Base-by-base conservation (phyloP, 1,140 invertebrate species). In the Drosophila lini region DNA sequence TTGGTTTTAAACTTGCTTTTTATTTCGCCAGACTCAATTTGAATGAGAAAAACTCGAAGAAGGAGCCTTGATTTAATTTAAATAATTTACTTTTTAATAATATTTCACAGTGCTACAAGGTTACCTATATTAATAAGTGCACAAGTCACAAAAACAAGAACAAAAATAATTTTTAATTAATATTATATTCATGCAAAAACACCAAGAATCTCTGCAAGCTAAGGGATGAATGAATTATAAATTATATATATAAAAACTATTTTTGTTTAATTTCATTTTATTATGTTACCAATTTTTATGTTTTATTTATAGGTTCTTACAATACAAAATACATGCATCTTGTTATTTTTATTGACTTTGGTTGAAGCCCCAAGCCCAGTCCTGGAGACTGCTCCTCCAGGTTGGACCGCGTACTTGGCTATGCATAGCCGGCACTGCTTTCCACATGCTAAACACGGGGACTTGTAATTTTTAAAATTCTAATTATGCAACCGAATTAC, bases 401-500 rank as follows among this genome's bases (percentile, higher is more conserved):
- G n/a, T 31, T 32, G n/a, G 0, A 16, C 25, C 15, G 3, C 6
- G 28, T 11, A 32, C 47, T 50, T 50, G 47, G 9, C 28, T 16
- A 31, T 32, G 28, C 28, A 28, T 8, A n/a, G 13, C n/a, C 15
- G 22, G 4, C 41, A 10, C 41, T 42, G 11, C 11, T 36, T 41
- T 59, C 31, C 41, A 67, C 74, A 77, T 84, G 81, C 63, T 73
- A 77, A 83, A 64, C 69, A 47, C 13, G 67, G 53, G 41, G 53
- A 62, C 38, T 74, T 64, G 7, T 36, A 22, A 67, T 81, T 88
- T 88, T 84, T 89, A 84, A 78, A 84, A 81, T 89, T 88, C 84
- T 88, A 88, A 88, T 88, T 88, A 88, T 88, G 74, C 84, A 88
- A 74, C 80, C 80, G 78, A 86, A 88, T 83, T 80, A 86, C 82